Evolutionary conservation across 2,797 vertebrate genomes (phyloP).

Genomic region (Chrysocyon brachyurus): DNA sequence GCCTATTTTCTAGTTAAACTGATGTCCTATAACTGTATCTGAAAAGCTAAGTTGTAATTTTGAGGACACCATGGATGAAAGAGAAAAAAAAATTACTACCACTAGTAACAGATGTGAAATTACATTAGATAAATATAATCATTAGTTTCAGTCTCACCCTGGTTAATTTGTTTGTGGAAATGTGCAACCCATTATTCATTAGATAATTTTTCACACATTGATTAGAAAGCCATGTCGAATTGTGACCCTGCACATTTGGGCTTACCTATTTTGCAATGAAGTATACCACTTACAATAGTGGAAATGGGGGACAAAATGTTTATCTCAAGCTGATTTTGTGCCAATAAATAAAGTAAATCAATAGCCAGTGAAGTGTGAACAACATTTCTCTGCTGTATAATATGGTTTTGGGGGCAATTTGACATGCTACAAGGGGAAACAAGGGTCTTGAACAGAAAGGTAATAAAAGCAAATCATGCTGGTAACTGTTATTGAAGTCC

Average conservation of each 20-base stretch:
- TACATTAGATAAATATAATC: conserved; percentile 99
- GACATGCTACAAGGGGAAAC: conserved; percentile 93
- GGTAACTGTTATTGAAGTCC: conserved; percentile 90
- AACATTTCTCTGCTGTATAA: conserved; percentile 96
- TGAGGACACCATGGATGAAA: conserved; percentile 86
- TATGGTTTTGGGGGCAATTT: conserved; percentile 93
- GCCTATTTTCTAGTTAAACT: conserved; percentile 82
- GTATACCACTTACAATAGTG: conserved; percentile 91
- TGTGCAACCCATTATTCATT: conserved; percentile 98
- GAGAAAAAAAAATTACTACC: conserved; percentile 89
- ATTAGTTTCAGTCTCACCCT: conserved; percentile 98
- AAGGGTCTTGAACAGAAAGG: conserved; percentile 91
- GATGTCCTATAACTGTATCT: conserved; percentile 84
- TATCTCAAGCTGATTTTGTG: conserved; percentile 97
- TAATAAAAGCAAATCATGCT: conserved; percentile 93
- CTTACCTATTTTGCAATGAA: conserved; percentile 94
- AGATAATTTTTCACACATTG: conserved; percentile 99
- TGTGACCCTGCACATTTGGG: conserved; percentile 95
- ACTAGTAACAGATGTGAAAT: conserved; percentile 97
- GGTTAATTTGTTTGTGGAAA: conserved; percentile 99
- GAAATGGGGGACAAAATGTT: conserved; percentile 96
- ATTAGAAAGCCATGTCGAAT: conserved; percentile 96
- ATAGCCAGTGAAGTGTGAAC: conserved; percentile 99
- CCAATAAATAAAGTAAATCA: conserved; percentile 99
- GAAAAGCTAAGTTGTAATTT: conserved; percentile 88